These are phyloP conservation scores for Heliconius hortense DNA, from an alignment of 2,888 invertebrate genomes.

Conservation along the genomic window DNA sequence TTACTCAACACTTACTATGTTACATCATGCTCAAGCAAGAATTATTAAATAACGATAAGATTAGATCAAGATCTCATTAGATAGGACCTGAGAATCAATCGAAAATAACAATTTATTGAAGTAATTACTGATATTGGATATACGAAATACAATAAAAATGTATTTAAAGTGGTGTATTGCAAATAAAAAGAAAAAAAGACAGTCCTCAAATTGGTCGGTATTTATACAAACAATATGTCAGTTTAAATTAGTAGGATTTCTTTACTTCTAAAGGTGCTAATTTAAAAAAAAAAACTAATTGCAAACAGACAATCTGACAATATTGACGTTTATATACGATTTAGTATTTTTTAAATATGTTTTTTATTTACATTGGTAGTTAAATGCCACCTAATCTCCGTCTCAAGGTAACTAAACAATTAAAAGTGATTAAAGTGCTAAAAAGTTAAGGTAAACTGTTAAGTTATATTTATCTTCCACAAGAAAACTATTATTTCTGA, in stretches of 20 bases:
- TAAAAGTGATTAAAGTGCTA: neutral
- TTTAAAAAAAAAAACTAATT: neutral
- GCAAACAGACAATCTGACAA: neutral
- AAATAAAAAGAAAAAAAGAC: neutral
- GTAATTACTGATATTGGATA: neutral
- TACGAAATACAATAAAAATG: neutral
- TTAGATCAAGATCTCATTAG: neutral
- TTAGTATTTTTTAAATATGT: neutral
- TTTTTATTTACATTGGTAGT: constrained; percentile 5
- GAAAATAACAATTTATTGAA: neutral
- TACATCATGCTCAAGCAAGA: constrained; percentile 3
- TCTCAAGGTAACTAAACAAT: constrained; percentile 2
- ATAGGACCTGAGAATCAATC: neutral
- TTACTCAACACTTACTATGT: neutral
- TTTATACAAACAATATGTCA: neutral
- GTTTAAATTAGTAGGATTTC: neutral
- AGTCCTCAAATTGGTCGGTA: neutral
- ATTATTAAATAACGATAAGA: constrained; percentile 2
- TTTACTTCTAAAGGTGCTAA: neutral
- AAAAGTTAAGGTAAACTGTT: constrained; percentile 1
- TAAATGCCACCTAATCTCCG: constrained; percentile 2
- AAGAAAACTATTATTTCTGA: too few relatives aligned
- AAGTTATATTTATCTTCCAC: neutral
- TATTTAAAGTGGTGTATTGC: neutral
- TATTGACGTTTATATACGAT: neutral